Base-by-base conservation (phyloP, 2,888 invertebrate genomes). In the Lissocephala sabroskyi region DNA sequence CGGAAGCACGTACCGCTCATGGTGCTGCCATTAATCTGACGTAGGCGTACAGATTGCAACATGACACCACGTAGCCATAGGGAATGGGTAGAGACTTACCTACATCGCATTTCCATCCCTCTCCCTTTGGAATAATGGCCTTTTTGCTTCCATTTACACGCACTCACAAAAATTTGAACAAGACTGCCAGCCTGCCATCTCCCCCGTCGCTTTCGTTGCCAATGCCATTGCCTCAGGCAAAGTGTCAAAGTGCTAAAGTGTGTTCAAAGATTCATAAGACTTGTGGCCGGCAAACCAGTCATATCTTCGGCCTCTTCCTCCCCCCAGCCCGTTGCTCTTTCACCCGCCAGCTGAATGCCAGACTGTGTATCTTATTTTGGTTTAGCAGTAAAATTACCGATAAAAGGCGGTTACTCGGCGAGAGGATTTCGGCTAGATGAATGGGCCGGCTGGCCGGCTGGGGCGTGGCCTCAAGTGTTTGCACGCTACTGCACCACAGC, bases 231-330 rank as follows among this genome's bases (percentile, higher is more conserved):
- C 68, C 63, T 56, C 55, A 65, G 61, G 59, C 56, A 61, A 62
- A 70, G 66, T 74, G 70, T 75, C 67, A 73, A 80, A 79, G 80
- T 79, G 80, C 70, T 77, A 79, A 81, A 80, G 79, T 74, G 56
- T 80, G 73, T 78, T 81, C 71, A 79, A 80, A 80, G 75, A 80
- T 75, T 81, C 80, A 81, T 79, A 80, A 75, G 76, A 65, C 78
- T 67, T 60, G 44, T 40, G 45, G 45, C 35, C 46, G 58, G 59
- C 58, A 61, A 58, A 58, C 57, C 13, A 46, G 46, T 55, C n/a
- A n/a, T 56, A 52, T 32, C 30, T 19, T 40, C 29, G 5, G 3
- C 35, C 28, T 17, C 35, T 10, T 18, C 33, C 33, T 10, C 45
- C n/a, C 10, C 39, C 17, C 23, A 18, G 13, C 52, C 9, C n/a